A percentile compares a stretch with the other conserved stretches of the same genome.
phyloP scores from a whole-genome alignment of 2,113 vertebrate genomes.

The Microtus montanus region DNA sequence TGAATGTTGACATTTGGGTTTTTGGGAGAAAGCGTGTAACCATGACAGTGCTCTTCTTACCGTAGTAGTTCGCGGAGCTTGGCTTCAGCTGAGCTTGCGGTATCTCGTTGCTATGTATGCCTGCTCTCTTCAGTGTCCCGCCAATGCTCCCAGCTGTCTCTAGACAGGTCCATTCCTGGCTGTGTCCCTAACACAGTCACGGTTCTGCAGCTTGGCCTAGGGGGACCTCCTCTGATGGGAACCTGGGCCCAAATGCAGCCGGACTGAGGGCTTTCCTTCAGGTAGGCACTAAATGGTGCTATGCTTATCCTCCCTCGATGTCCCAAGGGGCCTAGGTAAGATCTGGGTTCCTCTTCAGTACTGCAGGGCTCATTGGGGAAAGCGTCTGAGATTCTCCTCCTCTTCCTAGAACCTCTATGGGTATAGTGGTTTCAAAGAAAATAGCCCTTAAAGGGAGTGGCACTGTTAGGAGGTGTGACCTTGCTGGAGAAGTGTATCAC shows the following conservation, averaged over 20 bases:
- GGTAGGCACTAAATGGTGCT: neutral
- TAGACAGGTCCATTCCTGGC: neutral
- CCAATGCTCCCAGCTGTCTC: neutral
- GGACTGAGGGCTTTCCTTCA: neutral
- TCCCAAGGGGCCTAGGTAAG: neutral
- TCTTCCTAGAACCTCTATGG: neutral
- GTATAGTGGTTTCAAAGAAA: neutral
- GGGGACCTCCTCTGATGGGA: too few relatives aligned
- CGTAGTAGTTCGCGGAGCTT: fast-evolving
- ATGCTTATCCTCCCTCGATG: neutral
- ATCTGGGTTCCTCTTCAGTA: neutral
- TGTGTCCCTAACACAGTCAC: neutral
- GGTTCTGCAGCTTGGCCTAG: neutral
- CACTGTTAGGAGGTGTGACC: neutral
- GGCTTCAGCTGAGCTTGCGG: neutral
- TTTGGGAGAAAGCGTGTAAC: too few relatives aligned
- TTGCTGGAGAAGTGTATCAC: neutral
- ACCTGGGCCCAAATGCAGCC: neutral
- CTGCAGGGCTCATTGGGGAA: neutral
- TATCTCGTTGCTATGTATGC: too few relatives aligned
- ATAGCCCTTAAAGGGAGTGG: neutral
- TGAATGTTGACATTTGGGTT: neutral
- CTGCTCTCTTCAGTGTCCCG: neutral
- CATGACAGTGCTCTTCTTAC: fast-evolving
- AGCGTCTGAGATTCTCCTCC: neutral